Evolutionary conservation across 2,797 vertebrate species (phyloP).

Genomic region (Schizopygopsis malacanthus): DNA sequence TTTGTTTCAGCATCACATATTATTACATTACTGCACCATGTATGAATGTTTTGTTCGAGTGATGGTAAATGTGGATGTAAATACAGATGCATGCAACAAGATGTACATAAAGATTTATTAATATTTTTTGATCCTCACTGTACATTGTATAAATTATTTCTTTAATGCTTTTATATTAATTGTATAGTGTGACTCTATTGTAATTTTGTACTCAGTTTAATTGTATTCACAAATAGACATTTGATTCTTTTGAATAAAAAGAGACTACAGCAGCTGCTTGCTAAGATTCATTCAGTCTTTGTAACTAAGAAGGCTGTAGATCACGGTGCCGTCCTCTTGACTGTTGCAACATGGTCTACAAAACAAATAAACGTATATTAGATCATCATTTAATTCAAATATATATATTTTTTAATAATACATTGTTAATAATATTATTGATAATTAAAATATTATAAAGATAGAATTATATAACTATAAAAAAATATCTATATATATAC

Average conservation of each 20-base stretch:
- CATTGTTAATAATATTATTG: no score
- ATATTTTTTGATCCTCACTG: not conserved
- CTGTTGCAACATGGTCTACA: not conserved
- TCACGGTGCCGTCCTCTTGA: not conserved
- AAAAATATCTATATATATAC: no score
- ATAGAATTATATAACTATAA: no score
- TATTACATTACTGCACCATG: not conserved
- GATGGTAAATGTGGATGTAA: slow-evolving; percentile 21
- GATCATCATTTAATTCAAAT: not conserved
- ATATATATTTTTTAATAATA: no score
- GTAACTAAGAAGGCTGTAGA: slow-evolving; percentile 38
- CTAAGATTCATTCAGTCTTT: not conserved
- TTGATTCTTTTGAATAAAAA: slow-evolving; percentile 26
- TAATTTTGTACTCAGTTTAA: not conserved
- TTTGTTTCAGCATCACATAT: not conserved
- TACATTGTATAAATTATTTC: slow-evolving; percentile 31
- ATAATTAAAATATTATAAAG: no score
- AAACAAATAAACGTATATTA: not conserved
- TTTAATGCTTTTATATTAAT: not conserved
- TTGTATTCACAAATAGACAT: not conserved
- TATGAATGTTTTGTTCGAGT: not conserved
- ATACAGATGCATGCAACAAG: slow-evolving; percentile 3
- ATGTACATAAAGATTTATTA: slow-evolving; percentile 33
- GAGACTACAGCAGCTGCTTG: not conserved
- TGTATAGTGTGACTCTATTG: not conserved